Conservation (phyloP, 2,888 invertebrate species). For the Steinernema scapterisci region DNA sequence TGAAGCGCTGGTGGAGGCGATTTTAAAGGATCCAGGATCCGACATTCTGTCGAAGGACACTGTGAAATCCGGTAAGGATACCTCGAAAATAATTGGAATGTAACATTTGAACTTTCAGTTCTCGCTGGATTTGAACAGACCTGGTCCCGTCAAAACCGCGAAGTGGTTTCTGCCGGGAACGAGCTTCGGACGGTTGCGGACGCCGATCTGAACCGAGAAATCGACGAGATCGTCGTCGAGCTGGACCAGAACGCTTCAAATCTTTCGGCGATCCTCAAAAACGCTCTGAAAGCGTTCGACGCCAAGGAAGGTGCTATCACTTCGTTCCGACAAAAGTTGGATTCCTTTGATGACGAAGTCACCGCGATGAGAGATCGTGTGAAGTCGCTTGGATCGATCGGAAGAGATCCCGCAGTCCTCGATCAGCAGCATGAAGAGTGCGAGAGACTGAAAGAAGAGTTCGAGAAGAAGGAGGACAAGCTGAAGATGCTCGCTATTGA, state of each 20-base stretch:
- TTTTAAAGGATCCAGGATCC: neutral
- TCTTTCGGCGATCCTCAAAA: constrained; percentile 24
- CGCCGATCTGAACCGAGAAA: constrained; percentile 28
- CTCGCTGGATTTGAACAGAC: constrained; percentile 46
- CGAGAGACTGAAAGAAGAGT: constrained; percentile 44
- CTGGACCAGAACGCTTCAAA: constrained; percentile 33
- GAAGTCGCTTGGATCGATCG: constrained; percentile 59
- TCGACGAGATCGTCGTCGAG: constrained; percentile 35
- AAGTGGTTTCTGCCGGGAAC: constrained; percentile 44
- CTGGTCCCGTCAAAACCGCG: constrained; percentile 48
- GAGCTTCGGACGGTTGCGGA: constrained; percentile 44
- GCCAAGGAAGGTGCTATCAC: constrained; percentile 18
- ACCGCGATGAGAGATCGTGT: constrained; percentile 70
- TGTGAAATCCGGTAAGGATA: constrained; percentile 47
- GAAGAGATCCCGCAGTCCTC: constrained; percentile 61
- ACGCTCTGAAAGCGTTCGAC: constrained; percentile 28
- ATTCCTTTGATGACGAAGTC: constrained; percentile 39
- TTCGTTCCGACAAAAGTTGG: neutral
- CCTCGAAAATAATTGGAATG: no score
- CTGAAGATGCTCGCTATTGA: constrained; percentile 45
- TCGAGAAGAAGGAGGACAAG: constrained; percentile 62
- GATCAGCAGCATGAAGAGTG: constrained; percentile 71
- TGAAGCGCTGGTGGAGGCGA: constrained; percentile 32
- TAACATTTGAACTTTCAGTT: constrained; percentile 38
- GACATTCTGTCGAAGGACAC: constrained; percentile 41